phyloP scores from a whole-genome alignment of 2,888 invertebrate species.

The Volucella inanis region DNA sequence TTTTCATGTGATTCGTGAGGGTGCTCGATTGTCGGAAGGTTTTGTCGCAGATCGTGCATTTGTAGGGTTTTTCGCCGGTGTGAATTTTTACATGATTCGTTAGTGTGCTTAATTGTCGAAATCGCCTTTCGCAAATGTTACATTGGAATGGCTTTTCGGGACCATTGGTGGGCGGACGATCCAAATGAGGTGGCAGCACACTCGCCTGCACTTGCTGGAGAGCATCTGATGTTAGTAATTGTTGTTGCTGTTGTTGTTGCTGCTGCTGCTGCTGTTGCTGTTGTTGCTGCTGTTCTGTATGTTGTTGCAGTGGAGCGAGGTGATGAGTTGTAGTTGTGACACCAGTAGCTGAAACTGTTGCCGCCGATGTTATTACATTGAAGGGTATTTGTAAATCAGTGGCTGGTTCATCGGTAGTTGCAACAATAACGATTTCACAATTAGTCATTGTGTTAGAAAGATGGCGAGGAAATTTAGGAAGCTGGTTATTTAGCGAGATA shows the following conservation, averaged over 20 bases:
- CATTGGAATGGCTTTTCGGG: slow-evolving; percentile 83
- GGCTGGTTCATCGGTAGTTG: slow-evolving; percentile 77
- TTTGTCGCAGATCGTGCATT: slow-evolving; percentile 83
- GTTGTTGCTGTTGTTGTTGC: slow-evolving; percentile 80
- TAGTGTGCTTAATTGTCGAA: slow-evolving; percentile 83
- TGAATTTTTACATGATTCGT: slow-evolving; percentile 83
- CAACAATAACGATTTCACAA: slow-evolving; percentile 82
- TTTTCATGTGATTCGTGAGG: slow-evolving; percentile 83
- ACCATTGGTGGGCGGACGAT: slow-evolving; percentile 76
- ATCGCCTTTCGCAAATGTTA: slow-evolving; percentile 83
- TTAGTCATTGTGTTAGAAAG: slow-evolving; percentile 80
- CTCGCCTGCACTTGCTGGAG: slow-evolving; percentile 62
- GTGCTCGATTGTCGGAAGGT: slow-evolving; percentile 83
- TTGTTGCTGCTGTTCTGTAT: slow-evolving; percentile 78
- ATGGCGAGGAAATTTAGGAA: slow-evolving; percentile 35
- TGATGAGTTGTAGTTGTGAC: slow-evolving; percentile 81
- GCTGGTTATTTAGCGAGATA: neutral
- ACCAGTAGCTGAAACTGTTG: slow-evolving; percentile 81
- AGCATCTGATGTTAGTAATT: slow-evolving; percentile 75
- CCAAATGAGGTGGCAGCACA: slow-evolving; percentile 58
- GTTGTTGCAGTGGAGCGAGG: slow-evolving; percentile 69
- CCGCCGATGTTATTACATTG: slow-evolving; percentile 80
- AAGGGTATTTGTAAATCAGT: slow-evolving; percentile 81
- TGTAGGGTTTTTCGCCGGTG: slow-evolving; percentile 83
- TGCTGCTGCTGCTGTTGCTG: slow-evolving; percentile 70